Evolutionary conservation across 2,888 invertebrate genomes (phyloP).

Genomic region (Caenorhabditis sp.): DNA sequence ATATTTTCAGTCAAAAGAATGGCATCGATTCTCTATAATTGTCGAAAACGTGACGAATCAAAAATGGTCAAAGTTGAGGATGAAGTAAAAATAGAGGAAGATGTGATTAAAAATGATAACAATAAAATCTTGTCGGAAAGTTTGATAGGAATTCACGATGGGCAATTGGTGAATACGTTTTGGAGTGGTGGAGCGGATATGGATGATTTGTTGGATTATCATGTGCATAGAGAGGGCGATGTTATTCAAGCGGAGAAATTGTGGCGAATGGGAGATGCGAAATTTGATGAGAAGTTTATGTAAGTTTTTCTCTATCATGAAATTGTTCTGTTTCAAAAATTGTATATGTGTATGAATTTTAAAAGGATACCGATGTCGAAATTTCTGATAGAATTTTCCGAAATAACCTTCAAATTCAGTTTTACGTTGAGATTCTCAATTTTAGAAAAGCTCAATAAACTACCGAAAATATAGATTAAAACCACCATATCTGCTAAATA

Average conservation of each 20-base stretch:
- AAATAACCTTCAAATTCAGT: too few relatives aligned
- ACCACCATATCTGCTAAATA: too few relatives aligned
- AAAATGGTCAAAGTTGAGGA: constrained; percentile 5
- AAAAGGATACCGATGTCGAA: too few relatives aligned
- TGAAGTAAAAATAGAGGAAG: constrained; percentile 18
- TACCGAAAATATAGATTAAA: too few relatives aligned
- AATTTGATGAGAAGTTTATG: constrained; percentile 19
- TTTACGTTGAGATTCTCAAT: too few relatives aligned
- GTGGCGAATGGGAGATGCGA: constrained; percentile 29
- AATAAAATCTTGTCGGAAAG: constrained; percentile 18
- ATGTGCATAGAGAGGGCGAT: not conserved
- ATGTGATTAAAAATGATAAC: not conserved
- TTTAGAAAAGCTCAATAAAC: too few relatives aligned
- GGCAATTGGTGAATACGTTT: constrained; percentile 50
- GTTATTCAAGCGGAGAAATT: not conserved
- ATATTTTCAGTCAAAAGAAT: constrained; percentile 29
- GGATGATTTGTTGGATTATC: constrained; percentile 17
- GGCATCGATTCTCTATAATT: constrained; percentile 16
- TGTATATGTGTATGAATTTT: too few relatives aligned
- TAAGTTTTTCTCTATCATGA: constrained; percentile 1
- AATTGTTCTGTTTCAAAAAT: too few relatives aligned
- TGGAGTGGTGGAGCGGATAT: constrained; percentile 52
- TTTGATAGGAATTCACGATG: constrained; percentile 52
- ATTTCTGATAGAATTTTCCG: too few relatives aligned
- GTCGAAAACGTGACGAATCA: constrained; percentile 1